phyloP scores from a whole-genome alignment of 1,140 invertebrate species.

The Prorops nasuta region DNA sequence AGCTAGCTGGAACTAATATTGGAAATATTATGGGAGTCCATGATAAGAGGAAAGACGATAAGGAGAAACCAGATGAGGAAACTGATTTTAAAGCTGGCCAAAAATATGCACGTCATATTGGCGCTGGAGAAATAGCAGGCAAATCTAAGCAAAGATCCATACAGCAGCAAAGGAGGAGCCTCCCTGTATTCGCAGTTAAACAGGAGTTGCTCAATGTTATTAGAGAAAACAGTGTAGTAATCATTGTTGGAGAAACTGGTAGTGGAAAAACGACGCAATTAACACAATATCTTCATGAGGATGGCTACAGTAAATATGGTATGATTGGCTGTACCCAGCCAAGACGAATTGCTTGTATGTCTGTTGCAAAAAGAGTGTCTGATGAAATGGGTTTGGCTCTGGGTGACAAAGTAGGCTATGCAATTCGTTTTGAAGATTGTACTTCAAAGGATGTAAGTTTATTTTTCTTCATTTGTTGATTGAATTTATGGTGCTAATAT shows the following conservation, averaged over 20 bases:
- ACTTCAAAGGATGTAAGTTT: conserved; percentile 73
- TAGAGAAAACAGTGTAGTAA: conserved; percentile 91
- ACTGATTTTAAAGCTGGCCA: conserved; percentile 83
- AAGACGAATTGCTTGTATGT: conserved; percentile 93
- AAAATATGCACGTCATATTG: conserved; percentile 96
- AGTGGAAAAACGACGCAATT: conserved; percentile 98
- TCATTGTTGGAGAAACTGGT: conserved; percentile 98
- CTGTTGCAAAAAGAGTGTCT: conserved; percentile 96
- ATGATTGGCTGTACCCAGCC: conserved; percentile 90
- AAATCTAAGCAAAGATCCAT: conserved; percentile 87
- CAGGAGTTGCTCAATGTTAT: conserved; percentile 93
- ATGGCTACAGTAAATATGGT: conserved; percentile 90
- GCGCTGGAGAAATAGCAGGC: conserved; percentile 70
- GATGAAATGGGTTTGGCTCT: conserved; percentile 94
- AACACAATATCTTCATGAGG: conserved; percentile 98
- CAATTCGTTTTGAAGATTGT: conserved; percentile 99
- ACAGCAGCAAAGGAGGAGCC: conserved; percentile 82
- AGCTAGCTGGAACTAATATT: conserved; percentile 93
- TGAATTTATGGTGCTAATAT: conserved; percentile 5
- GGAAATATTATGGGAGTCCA: conserved; percentile 92
- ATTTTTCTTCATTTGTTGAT: not conserved
- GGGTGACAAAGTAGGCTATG: conserved; percentile 94
- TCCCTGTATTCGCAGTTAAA: conserved; percentile 95
- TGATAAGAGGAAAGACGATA: conserved; percentile 72
- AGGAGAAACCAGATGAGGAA: conserved; percentile 62